Evolutionary conservation across 2,113 vertebrate genomes (phyloP), one percentile per base, ranked within the genome.

Genomic region (Hypanus sabinus): DNA sequence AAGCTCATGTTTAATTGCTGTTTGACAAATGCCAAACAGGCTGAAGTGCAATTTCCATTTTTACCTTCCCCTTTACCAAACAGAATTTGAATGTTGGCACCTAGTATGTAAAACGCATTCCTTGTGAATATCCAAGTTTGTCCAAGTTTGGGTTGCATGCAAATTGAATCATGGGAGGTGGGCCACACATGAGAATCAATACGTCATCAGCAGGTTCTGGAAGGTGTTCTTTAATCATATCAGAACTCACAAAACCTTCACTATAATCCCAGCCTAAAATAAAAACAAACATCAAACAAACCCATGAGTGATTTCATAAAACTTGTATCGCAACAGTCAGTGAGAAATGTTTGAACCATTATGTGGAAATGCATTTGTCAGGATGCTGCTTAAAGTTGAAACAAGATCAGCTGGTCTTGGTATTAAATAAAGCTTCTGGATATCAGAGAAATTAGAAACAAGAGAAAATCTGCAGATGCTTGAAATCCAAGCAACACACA

Each of bases 141-240:
- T 97, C 96, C 94, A 97, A 85, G 95, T 95, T 97, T 73, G 97
- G 97, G 83, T 95, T 97, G 95, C 97, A 97, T 93, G 97, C 96
- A 93, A 97, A 95, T 95, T 97, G 96, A 79, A 97, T 96, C 97
- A 97, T 97, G 0, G 97, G 96, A 3, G 97, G 97, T 0, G 97
- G 97, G 33, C 97, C 97, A 57, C 97, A 97, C 93, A 97, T 96
- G 71, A 97, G 96, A 46, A 97, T 94, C 93, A 97, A 94, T n/a
- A 95, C 95, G 1, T 97, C 96, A 0, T 96, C 96, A 7, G 94
- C 95, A 0, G 97, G 96, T 27, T 95, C 87, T 0, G 97, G 97
- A 36, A 97, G 96, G 94, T 96, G 97, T n/a, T 96, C 96, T 94
- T 70, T 95, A 94, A 97, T 97, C 97, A 97, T 97, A 94, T 96